Base-by-base conservation (phyloP, 2,888 invertebrate genomes). In the Dorcus parallelipipedus region DNA sequence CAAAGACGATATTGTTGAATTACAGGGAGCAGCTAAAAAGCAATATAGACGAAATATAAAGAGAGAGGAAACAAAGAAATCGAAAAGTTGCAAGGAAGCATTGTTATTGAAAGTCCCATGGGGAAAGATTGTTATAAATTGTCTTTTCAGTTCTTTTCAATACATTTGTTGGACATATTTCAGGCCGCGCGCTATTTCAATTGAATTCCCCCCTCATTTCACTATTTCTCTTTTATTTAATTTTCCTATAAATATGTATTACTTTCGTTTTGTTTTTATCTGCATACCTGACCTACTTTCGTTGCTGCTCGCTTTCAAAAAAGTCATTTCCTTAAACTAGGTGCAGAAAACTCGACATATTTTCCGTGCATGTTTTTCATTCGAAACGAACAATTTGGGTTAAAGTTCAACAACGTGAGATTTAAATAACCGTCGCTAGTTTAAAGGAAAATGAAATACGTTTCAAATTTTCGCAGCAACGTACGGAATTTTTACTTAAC, bases 61-160 rank as follows among this genome's bases (percentile, higher is more conserved):
- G 64, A 64, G 63, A 56, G 38, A 40, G 64, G 63, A 68, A 68
- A 68, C 67, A 69, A 69, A 69, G 66, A 63, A 62, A 67, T 65
- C 60, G 65, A 69, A 68, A 67, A 65, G 64, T 65, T 69, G 68
- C 69, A 69, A 69, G 67, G 60, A 66, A 66, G 69, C 70, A 69
- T 71, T 70, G 69, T 71, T 70, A 69, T 70, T 69, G 70, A 68
- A 69, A 65, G 69, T 70, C 69, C 66, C 70, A 64, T 60, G 69
- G 66, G 69, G 54, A 58, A 63, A 68, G 69, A 71, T 70, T 71
- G 70, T 71, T 71, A 70, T 71, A 71, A 71, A 71, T 71, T 71
- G 71, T 70, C 69, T 68, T 71, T 66, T 69, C 66, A 64, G 69
- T 67, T 68, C 69, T 67, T 71, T 71, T 69, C 69, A 70, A 70